Evolutionary conservation across 2,888 invertebrate species (phyloP), one percentile per base, ranked within the genome.

Genomic region (Coronaproctus castanopsis): DNA sequence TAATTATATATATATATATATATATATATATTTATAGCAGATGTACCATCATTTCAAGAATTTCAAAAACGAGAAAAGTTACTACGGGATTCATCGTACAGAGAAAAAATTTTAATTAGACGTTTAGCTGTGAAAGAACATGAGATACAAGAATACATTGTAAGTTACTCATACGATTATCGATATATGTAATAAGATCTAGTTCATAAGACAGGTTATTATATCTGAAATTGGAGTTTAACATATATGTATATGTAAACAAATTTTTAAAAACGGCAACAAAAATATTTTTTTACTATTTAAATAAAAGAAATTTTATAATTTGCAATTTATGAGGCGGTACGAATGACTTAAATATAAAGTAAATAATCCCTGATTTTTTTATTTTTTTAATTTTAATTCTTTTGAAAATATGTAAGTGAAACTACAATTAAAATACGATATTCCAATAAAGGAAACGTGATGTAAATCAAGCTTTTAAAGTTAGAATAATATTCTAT

Each of bases 81-180:
- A 36, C 36, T 52, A 1, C 63, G 58, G 14, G 63, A 64, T 52
- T 56, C 59, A 53, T 57, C 63, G 1, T 59, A 91, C 67, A 80
- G 91, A 68, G 95, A 96, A 73, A 89, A 89, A 74, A 84, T 92
- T 64, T 80, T 96, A 67, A 86, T 93, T 67, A 83, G 93, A 69
- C 79, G 92, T 69, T 79, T 96, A 66, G 87, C 93, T 63, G 86
- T 88, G 65, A 96, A 96, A 75, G 96, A 96, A 71, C 93, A 95
- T 73, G 95, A 96, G 76, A 82, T 92, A 72, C 92, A 95, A 74
- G 93, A 95, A 75, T 90, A 87, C 77, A 83, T 87, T 76, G 93
- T 93, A 79, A 79, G 86, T 78, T 36, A 72, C 21, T 54, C 48
- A 18, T 49, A 48, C 57, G 19, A 3, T 48, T 24, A 36, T 23